Conservation (phyloP, 2,113 vertebrate species). For the Taurulus bubalis region DNA sequence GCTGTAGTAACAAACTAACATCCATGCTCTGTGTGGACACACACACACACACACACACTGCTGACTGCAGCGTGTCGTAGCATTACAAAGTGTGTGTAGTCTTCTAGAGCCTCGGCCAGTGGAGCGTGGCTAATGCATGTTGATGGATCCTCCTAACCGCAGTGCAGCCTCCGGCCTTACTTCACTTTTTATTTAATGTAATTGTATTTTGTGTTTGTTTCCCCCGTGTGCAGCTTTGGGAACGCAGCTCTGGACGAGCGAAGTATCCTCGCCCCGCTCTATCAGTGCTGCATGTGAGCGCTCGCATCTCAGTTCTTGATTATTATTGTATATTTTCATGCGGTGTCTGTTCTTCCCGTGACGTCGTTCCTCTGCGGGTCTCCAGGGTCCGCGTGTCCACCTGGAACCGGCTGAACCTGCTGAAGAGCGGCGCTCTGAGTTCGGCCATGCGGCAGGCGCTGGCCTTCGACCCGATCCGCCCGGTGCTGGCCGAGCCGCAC, state of each 20-base stretch:
- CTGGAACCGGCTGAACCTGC: constrained; percentile 94
- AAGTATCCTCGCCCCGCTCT: constrained; percentile 97
- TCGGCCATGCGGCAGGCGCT: constrained; percentile 91
- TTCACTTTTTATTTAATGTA: not conserved
- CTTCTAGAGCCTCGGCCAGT: not conserved
- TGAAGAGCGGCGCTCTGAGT: constrained; percentile 90
- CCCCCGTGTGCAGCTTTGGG: constrained; percentile 88
- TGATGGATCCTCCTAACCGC: constrained; percentile 10
- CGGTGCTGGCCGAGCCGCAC: constrained; percentile 90
- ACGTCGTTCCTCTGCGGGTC: no score
- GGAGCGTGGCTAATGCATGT: constrained; percentile 34
- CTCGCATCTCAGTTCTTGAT: no score
- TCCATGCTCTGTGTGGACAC: no score
- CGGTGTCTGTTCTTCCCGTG: not conserved
- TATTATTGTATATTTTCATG: no score
- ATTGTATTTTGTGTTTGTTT: constrained; percentile 2
- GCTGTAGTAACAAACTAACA: no score
- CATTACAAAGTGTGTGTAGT: constrained; percentile 27
- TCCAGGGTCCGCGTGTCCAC: constrained; percentile 94
- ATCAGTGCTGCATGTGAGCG: constrained; percentile 99
- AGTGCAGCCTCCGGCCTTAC: constrained; percentile 15
- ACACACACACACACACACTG: no score
- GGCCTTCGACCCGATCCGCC: constrained; percentile 90
- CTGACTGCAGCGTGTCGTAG: constrained; percentile 5
- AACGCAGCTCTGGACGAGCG: constrained; percentile 95